These are phyloP conservation scores for Chrysopilus asiliformis DNA, from an alignment of 2,888 invertebrate genomes.

Conservation along the genomic window DNA sequence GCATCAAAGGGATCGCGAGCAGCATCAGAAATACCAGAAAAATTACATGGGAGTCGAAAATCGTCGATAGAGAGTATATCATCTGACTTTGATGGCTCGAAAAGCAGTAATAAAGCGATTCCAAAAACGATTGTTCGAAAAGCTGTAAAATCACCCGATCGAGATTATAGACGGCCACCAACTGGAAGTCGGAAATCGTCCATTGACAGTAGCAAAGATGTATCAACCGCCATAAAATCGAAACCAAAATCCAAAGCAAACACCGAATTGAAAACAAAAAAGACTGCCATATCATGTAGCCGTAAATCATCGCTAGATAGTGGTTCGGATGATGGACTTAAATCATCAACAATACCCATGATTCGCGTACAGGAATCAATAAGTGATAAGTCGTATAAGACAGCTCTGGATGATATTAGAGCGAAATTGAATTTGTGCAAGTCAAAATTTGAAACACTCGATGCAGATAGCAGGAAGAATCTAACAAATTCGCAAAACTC, in stretches of 20 bases:
- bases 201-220: neutral
- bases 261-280: neutral
- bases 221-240: neutral
- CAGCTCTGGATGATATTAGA: slow-evolving; percentile 32
- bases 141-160: slow-evolving; percentile 5
- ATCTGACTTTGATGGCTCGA: slow-evolving; percentile 4
- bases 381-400: slow-evolving; percentile 22
- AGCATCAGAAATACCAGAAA: neutral
- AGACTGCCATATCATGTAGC: slow-evolving; percentile 5
- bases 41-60: slow-evolving; percentile 4
- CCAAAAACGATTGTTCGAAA: neutral
- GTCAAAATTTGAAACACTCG: slow-evolving; percentile 31
- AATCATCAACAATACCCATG: slow-evolving; percentile 4
- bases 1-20: neutral
- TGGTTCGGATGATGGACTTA: slow-evolving; percentile 3
- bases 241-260: slow-evolving; percentile 2
- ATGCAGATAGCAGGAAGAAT: slow-evolving; percentile 29
- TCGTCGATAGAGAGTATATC: slow-evolving; percentile 10
- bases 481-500: slow-evolving; percentile 29
- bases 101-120: neutral
- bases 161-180: slow-evolving; percentile 11
- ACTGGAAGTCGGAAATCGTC: neutral
- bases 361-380: slow-evolving; percentile 2
- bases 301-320: slow-evolving; percentile 12
- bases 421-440: slow-evolving; percentile 31